Evolutionary conservation across 2,113 vertebrate species (phyloP).

Genomic region (Promerops cafer): DNA sequence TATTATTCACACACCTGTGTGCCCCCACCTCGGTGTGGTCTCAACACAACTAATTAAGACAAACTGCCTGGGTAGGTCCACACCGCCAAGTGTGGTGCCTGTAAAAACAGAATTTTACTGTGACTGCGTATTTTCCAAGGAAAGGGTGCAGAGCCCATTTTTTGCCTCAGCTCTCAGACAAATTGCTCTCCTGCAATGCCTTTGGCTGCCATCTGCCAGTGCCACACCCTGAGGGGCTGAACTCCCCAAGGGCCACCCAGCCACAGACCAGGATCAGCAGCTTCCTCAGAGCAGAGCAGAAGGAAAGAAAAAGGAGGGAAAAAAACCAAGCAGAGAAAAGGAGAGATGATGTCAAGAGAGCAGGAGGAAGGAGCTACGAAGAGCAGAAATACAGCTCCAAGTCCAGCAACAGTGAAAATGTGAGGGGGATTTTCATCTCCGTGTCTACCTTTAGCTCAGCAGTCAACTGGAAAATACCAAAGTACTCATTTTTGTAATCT

Average conservation of each 20-base stretch:
- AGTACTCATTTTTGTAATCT: background rate
- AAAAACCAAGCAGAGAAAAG: background rate
- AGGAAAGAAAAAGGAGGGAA: background rate
- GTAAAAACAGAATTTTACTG: background rate
- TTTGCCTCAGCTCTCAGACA: background rate
- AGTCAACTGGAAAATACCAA: background rate
- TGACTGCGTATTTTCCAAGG: background rate
- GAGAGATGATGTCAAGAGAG: background rate
- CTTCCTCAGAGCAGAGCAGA: background rate
- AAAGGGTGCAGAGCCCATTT: background rate
- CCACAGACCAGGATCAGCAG: background rate
- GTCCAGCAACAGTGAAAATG: background rate
- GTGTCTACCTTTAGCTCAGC: background rate
- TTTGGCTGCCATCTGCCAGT: slow-evolving; percentile 17
- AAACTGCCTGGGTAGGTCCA: background rate
- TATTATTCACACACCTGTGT: background rate
- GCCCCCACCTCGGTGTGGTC: background rate
- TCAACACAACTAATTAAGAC: background rate
- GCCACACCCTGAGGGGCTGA: background rate
- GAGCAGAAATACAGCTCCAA: background rate
- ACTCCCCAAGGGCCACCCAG: background rate
- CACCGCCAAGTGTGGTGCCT: background rate
- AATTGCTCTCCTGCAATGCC: background rate
- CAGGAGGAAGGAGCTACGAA: background rate
- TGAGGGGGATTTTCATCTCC: background rate